Evolutionary conservation across 1,140 invertebrate genomes (phyloP).

Genomic region (Drosophila oshimai): DNA sequence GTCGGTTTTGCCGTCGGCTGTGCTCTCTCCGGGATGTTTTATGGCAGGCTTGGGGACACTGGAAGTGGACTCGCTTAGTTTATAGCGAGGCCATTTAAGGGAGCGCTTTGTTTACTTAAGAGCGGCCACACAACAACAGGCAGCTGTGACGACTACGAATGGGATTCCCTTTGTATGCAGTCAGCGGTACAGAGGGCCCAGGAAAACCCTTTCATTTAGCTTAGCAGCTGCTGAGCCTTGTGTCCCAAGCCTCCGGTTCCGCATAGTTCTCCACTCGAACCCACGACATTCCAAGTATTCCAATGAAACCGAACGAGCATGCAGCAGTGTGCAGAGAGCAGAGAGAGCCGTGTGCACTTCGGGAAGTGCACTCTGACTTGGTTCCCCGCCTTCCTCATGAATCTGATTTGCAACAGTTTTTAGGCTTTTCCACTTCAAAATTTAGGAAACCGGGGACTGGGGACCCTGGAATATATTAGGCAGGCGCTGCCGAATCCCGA

Average conservation of each 20-base stretch:
- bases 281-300: constrained; percentile 1
- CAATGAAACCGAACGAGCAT: constrained; percentile 6
- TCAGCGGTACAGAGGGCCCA: neutral
- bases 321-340: constrained; percentile 17
- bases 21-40: constrained; percentile 27
- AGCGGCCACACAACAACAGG: neutral
- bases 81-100: constrained; percentile 47
- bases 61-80: constrained; percentile 7
- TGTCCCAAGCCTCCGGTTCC: neutral
- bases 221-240: too few relatives aligned
- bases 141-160: neutral
- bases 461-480: neutral
- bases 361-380: neutral
- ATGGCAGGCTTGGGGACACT: constrained; percentile 39
- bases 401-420: neutral
- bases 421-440: neutral
- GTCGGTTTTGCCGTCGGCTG: neutral
- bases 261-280: neutral
- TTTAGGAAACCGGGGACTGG: too few relatives aligned
- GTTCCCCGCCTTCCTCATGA: neutral
- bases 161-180: neutral
- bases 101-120: constrained; percentile 55
- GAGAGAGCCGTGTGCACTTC: neutral
- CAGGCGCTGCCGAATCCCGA: neutral
- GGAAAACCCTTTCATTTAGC: too few relatives aligned